Base-by-base conservation (phyloP, 2,888 invertebrate genomes). In the Timandra comae region DNA sequence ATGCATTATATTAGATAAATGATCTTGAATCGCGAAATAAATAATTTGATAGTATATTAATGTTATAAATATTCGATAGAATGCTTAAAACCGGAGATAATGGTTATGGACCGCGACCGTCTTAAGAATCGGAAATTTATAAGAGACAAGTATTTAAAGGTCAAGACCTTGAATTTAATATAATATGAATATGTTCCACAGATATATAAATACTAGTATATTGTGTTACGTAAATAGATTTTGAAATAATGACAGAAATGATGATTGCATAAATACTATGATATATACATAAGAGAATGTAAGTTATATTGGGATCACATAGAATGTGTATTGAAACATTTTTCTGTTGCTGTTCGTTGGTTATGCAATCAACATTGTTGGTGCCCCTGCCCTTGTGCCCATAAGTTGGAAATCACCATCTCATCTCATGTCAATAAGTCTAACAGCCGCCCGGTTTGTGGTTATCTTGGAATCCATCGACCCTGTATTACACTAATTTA, bases 181-280 rank as follows among this genome's bases (percentile, higher is more conserved):
- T 11, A 11, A 9, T 10, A 52, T 56, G 42, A 36, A 44, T 45
- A 50, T 49, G 43, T 31, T 25, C 39, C 30, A 35, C 34, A 46
- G 29, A 35, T 39, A 43, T 41, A 53, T 30, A 42, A 33, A 52
- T 41, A 40, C 27, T n/a, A 40, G 33, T 36, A 47, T 37, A 36
- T 33, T 45, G 43, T 50, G 37, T 31, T 45, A 46, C 36, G 43
- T 33, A 34, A 34, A 49, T 29, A 44, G 27, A 38, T 28, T 45
- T 31, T 28, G 7, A 9, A 36, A 38, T 28, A 42, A 36, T 43
- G 38, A 38, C 31, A 50, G 52, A 54, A 61, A 62, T 63, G 60
- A 58, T 64, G 65, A 64, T 63, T 64, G 73, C 69, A 71, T 75
- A 72, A 46, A 73, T 72, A 71, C 52, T 39, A 52, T 43, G 52